Percentiles rank a stretch among this genome's conserved stretches.
Conservation (phyloP, 2,113 vertebrate species). For the Aplodontia rufa region DNA sequence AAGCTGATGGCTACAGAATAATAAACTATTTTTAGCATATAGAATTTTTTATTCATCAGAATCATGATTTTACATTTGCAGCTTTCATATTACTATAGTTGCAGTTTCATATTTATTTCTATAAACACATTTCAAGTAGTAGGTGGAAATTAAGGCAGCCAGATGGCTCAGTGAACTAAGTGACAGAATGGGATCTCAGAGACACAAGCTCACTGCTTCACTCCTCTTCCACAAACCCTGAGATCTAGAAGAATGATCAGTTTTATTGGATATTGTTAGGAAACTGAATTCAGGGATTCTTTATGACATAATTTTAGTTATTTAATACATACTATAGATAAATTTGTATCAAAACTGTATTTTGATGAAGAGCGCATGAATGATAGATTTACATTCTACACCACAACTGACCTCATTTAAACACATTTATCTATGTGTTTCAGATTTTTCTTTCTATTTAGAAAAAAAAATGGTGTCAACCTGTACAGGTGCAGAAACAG, state of each 20-base stretch:
- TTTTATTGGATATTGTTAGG: background rate
- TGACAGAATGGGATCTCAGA: background rate
- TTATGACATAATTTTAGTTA: background rate
- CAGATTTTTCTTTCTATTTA: background rate
- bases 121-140: constrained; percentile 72
- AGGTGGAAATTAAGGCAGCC: constrained; percentile 63
- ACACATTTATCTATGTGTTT: background rate
- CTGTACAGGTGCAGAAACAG: constrained; percentile 34
- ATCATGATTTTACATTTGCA: constrained; percentile 57
- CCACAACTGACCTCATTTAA: background rate
- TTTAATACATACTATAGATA: background rate
- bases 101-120: constrained; percentile 72
- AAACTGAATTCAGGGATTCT: background rate
- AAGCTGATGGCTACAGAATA: background rate
- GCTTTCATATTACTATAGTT: constrained; percentile 71
- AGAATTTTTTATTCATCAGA: constrained; percentile 47
- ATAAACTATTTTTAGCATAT: constrained; percentile 25
- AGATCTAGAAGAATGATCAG: background rate
- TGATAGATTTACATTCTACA: background rate
- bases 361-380: background rate
- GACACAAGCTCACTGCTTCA: background rate
- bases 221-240: background rate
- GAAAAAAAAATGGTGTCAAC: background rate
- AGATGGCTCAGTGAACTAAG: constrained; percentile 69
- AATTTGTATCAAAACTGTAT: background rate